Percentiles rank a stretch among this genome's conserved stretches.
phyloP scores from a whole-genome alignment of 2,797 vertebrate genomes.

The Protosalanx chinensis region DNA sequence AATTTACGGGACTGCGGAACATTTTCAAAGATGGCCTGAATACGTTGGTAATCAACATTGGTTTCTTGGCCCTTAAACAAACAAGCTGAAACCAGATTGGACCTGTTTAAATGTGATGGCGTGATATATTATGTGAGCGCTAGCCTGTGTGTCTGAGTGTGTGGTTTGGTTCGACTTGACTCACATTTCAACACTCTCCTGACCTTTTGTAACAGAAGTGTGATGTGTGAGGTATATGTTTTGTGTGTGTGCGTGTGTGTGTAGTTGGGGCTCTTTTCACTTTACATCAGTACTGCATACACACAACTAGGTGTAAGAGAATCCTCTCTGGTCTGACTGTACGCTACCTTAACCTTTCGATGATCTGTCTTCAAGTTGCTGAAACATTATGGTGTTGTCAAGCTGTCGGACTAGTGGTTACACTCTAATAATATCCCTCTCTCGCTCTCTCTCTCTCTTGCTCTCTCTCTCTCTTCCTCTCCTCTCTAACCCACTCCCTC shows the following conservation, averaged over 20 bases:
- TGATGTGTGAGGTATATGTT: background rate
- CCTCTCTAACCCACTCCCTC: too few species aligned
- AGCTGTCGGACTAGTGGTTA: too few species aligned
- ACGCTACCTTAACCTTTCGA: slow-evolving; percentile 34
- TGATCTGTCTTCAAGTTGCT: slow-evolving; percentile 12
- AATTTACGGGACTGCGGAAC: slow-evolving; percentile 11
- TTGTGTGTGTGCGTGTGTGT: background rate
- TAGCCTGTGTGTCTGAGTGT: background rate
- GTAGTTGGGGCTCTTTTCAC: background rate
- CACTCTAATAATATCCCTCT: too few species aligned
- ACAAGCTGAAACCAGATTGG: slow-evolving; percentile 39
- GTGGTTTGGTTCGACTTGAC: background rate
- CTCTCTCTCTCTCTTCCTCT: too few species aligned
- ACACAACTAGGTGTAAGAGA: background rate
- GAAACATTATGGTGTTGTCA: too few species aligned
- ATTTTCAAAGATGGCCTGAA: slow-evolving; percentile 12
- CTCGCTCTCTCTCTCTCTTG: too few species aligned
- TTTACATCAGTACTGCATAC: background rate
- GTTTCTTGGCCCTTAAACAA: slow-evolving; percentile 11
- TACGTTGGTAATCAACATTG: slow-evolving; percentile 1
- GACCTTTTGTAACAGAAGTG: background rate
- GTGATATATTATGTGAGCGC: slow-evolving; percentile 12
- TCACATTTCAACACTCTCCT: background rate
- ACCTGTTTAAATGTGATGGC: slow-evolving; percentile 1
- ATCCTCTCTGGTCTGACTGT: slow-evolving; percentile 14